Base-by-base conservation (phyloP, 2,888 invertebrate genomes). In the Choristoneura rosaceana region DNA sequence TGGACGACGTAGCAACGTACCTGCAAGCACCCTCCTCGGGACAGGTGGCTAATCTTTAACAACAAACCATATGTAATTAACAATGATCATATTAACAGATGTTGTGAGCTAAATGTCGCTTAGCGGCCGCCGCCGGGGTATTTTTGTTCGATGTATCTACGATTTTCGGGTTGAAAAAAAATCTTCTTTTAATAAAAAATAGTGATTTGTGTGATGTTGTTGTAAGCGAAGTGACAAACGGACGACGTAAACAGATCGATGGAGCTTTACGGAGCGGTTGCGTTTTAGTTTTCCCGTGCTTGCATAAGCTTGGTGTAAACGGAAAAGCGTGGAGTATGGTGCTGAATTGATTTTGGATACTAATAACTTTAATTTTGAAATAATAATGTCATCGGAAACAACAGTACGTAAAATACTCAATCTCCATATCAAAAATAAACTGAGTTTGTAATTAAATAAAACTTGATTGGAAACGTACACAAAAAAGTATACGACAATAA, bases 1-100 rank as follows among this genome's bases (percentile, higher is more conserved):
- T 98, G 96, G 98, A 98, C 96, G 98, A 98, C 97, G 98, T 98
- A 94, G 97, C 98, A 94, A 97, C 97, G 93, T 98, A 98, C 96
- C 96, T 98, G 90, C 98, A 98, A 96, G 97, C 98, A 95, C 97
- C 98, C 95, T 97, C 98, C 95, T 97, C 98, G 95, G 97, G 98
- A 96, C 98, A 98, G 98, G 98, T 98, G 96, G 95, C 91, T 93
- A 93, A 90, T 91, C 90, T 90, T 92, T 92, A 92, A 92, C 91
- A 93, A 89, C 74, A 91, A 55, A 92, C 92, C 91, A 94, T 93
- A 94, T 94, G 94, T 94, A 94, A 94, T 94, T 94, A 93, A 94
- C 94, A 93, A 93, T 55, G 55, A 55, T 93, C 91, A 93, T 93
- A 94, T 94, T 94, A 94, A 94, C 94, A 94, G 93, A 92, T 94